Percentiles rank a stretch among this genome's conserved stretches.
Evolutionary conservation across 2,113 vertebrate genomes (phyloP).

Genomic region (Melanocharis versteri): DNA sequence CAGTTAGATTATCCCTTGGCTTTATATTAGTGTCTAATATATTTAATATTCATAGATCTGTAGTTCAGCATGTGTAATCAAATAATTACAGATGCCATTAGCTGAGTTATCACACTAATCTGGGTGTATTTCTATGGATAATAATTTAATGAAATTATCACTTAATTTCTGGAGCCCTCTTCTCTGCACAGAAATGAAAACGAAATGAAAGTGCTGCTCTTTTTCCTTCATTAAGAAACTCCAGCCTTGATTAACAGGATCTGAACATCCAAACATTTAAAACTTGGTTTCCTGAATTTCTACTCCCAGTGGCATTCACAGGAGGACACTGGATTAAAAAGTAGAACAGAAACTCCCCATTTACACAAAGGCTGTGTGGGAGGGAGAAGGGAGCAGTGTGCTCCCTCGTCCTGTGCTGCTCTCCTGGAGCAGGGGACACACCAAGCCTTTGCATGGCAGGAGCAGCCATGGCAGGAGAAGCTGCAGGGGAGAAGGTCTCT

Average conservation of each 20-base stretch:
- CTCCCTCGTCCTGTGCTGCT: background rate
- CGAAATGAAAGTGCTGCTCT: background rate
- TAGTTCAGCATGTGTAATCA: slow-evolving; percentile 8
- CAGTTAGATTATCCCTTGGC: background rate
- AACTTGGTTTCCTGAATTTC: background rate
- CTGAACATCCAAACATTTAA: background rate
- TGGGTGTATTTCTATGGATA: background rate
- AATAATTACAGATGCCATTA: slow-evolving; percentile 29
- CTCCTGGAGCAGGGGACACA: background rate
- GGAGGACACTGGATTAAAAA: background rate
- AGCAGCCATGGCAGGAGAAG: rapidly evolving
- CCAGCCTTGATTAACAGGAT: background rate
- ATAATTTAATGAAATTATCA: slow-evolving; percentile 1
- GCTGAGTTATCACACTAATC: background rate
- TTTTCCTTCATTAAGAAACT: background rate
- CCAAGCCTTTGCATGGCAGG: background rate
- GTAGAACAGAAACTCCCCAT: background rate
- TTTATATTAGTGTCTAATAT: background rate
- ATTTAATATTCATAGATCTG: background rate
- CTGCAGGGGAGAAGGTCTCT: background rate
- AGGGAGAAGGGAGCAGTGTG: background rate
- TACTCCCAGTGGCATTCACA: background rate
- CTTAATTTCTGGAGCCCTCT: background rate
- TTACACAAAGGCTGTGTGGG: background rate
- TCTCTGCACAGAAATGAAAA: background rate